Evolutionary conservation across 1,140 invertebrate species (phyloP).

Genomic region (Globodera rostochiensis): DNA sequence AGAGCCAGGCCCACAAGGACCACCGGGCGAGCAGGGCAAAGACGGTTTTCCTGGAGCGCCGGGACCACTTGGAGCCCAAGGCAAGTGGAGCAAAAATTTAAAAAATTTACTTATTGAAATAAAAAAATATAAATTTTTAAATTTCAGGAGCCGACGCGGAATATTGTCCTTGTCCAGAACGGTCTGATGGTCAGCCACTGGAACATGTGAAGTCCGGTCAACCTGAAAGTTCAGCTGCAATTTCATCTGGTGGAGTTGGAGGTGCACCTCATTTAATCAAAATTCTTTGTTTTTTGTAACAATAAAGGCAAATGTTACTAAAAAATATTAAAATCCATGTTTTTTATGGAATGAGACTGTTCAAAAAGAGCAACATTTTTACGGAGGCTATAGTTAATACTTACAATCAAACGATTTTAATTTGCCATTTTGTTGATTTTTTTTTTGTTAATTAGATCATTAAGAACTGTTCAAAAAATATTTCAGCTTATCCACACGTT

Average conservation of each 20-base stretch:
- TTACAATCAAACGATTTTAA: no score
- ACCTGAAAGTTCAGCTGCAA: background rate
- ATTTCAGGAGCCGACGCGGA: slow-evolving; percentile 38
- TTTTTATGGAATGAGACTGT: no score
- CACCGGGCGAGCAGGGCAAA: slow-evolving; percentile 41
- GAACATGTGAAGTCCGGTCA: background rate
- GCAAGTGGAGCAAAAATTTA: background rate
- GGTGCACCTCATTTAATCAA: no score
- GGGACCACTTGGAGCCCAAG: slow-evolving; percentile 24
- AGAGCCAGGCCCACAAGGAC: slow-evolving; percentile 38
- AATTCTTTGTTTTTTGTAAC: no score
- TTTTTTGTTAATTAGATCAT: background rate
- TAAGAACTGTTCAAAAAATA: background rate
- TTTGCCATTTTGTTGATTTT: background rate
- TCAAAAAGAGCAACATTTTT: no score
- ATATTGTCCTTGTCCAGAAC: slow-evolving; percentile 44
- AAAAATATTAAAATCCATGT: no score
- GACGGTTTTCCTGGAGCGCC: slow-evolving; percentile 31
- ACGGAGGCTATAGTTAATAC: background rate
- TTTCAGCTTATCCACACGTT: background rate
- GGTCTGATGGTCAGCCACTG: slow-evolving; percentile 16
- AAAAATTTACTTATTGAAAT: background rate
- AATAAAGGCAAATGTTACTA: no score
- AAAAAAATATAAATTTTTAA: background rate
- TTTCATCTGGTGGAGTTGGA: background rate